These are phyloP conservation scores for Pectinophora gossypiella DNA, from an alignment of 1,140 invertebrate genomes.

Conservation along the genomic window DNA sequence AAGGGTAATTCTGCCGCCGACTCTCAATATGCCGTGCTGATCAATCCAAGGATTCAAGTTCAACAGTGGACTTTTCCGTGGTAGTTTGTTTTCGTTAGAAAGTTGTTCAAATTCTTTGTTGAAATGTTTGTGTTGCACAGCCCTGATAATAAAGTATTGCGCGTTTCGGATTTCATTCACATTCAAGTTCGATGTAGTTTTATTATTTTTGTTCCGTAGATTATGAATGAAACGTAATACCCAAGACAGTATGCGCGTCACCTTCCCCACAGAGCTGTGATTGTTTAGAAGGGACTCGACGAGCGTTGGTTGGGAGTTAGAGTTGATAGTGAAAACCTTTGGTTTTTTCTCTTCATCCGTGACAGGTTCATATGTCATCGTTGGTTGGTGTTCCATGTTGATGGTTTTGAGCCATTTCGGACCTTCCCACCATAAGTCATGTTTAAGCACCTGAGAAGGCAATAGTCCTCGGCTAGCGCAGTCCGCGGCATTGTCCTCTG, in stretches of 20 bases:
- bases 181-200: background rate
- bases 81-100: conserved; percentile 12
- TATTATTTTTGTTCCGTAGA: background rate
- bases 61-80: conserved; percentile 21
- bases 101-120: conserved; percentile 1
- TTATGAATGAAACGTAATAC: background rate
- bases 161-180: conserved; percentile 18
- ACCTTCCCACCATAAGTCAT: background rate
- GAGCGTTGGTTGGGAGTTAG: background rate
- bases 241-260: background rate
- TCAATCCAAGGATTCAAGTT: conserved; percentile 25
- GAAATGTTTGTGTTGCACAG: conserved; percentile 18
- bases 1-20: conserved; percentile 34
- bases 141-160: conserved; percentile 21
- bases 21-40: conserved; percentile 24
- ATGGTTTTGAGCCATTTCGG: background rate
- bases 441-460: background rate
- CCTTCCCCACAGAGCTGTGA: background rate
- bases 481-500: conserved; percentile 34
- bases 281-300: background rate
- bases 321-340: background rate
- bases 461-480: background rate
- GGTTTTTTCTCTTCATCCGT: background rate
- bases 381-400: background rate
- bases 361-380: background rate